Conservation (phyloP, 2,113 vertebrate species). For the Ceyx cyanopectus region DNA sequence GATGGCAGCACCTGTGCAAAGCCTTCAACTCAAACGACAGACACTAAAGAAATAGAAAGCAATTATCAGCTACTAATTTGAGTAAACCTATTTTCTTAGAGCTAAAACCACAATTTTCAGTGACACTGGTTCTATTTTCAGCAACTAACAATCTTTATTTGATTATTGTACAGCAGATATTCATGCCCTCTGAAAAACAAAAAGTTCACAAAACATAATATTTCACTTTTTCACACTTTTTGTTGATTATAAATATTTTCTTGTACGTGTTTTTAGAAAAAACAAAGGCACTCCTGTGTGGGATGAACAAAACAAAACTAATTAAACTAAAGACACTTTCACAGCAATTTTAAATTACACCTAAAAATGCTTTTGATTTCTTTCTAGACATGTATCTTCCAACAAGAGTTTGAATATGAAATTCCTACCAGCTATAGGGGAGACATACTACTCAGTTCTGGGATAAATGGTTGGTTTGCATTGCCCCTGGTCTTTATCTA, state of each 20-base stretch:
- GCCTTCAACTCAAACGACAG: conserved; percentile 61
- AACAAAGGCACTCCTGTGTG: conserved; percentile 33
- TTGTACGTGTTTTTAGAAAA: conserved; percentile 42
- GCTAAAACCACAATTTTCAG: conserved; percentile 39
- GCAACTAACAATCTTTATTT: conserved; percentile 43
- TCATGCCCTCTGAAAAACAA: conserved; percentile 2
- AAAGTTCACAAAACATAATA: conserved; percentile 8
- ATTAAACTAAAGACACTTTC: conserved; percentile 40
- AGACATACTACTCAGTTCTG: conserved; percentile 78
- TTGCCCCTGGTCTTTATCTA: conserved; percentile 85
- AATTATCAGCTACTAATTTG: conserved; percentile 72
- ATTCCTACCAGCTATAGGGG: conserved; percentile 68
- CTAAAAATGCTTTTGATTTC: conserved; percentile 71
- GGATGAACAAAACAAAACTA: conserved; percentile 27
- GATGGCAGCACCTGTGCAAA: conserved; percentile 71
- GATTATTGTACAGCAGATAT: conserved; percentile 26
- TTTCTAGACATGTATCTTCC: conserved; percentile 69
- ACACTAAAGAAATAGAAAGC: conserved; percentile 62
- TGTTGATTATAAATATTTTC: conserved; percentile 1
- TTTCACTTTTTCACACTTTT: conserved; percentile 19
- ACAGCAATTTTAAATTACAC: conserved; percentile 59
- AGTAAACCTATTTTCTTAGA: conserved; percentile 63
- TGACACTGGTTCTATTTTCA: conserved; percentile 21
- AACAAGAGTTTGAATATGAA: conserved; percentile 70
- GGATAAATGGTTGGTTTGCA: conserved; percentile 86